Percentiles rank a stretch among this genome's conserved stretches.
phyloP scores from a whole-genome alignment of 2,888 invertebrate genomes.

The Vandiemenella viatica region DNA sequence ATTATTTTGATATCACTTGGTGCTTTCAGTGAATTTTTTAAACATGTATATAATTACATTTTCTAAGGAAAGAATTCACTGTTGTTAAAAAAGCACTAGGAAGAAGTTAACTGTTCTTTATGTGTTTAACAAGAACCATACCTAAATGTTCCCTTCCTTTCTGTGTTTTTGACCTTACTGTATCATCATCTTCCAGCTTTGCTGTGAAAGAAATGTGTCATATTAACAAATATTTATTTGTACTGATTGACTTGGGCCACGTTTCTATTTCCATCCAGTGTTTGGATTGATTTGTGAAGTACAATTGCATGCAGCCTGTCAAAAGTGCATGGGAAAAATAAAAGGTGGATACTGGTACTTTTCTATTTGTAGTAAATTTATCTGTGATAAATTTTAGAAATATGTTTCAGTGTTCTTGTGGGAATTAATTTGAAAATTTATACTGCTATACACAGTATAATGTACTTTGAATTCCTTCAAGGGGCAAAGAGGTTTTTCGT shows the following conservation, averaged over 20 bases:
- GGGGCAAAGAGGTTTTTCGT: too few species aligned
- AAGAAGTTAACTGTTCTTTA: neutral
- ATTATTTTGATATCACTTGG: conserved; percentile 4
- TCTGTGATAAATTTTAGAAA: neutral
- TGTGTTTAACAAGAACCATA: neutral
- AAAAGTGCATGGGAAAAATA: too few species aligned
- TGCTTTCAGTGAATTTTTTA: conserved; percentile 7
- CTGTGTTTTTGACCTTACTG: neutral
- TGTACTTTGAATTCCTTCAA: too few species aligned
- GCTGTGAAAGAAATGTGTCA: neutral
- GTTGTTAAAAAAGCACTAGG: neutral
- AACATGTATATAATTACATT: neutral
- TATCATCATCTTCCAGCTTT: neutral
- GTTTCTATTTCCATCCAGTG: neutral
- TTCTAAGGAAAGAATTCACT: neutral
- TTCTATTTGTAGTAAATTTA: too few species aligned
- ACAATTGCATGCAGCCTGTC: too few species aligned
- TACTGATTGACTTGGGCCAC: neutral
- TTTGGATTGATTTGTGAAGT: too few species aligned
- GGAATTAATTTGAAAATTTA: too few species aligned
- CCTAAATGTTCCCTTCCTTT: too few species aligned
- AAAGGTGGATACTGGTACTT: too few species aligned
- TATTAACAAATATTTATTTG: neutral
- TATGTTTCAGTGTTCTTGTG: too few species aligned
- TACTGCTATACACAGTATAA: too few species aligned